Evolutionary conservation across 2,113 vertebrate species (phyloP).

Genomic region (Tachysurus vachellii): DNA sequence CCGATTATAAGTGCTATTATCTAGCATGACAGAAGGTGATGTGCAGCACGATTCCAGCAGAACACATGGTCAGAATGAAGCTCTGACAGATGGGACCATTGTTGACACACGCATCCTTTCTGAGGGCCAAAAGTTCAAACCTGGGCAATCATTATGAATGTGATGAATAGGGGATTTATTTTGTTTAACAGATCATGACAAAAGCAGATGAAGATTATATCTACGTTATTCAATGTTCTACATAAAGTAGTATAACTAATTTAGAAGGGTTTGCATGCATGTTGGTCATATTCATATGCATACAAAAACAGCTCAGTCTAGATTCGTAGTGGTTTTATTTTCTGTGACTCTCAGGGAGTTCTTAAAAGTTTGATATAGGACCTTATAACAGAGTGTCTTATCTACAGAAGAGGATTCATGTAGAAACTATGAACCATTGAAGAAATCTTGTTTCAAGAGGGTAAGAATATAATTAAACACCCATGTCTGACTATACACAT

Average conservation of each 20-base stretch:
- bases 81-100: slow-evolving; percentile 36
- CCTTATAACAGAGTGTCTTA: background rate
- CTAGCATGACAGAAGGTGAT: slow-evolving; percentile 31
- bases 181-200: slow-evolving; percentile 28
- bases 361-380: background rate
- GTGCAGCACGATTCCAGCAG: slow-evolving; percentile 30
- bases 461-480: background rate
- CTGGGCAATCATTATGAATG: slow-evolving; percentile 16
- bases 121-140: slow-evolving; percentile 25
- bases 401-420: background rate
- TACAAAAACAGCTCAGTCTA: background rate
- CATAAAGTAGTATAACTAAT: background rate
- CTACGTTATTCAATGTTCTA: background rate
- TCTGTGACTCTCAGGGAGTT: background rate
- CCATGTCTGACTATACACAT: background rate
- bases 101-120: slow-evolving; percentile 1
- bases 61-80: slow-evolving; percentile 30
- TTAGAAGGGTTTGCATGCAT: background rate
- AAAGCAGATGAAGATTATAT: background rate
- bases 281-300: background rate
- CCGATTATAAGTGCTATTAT: slow-evolving; percentile 25
- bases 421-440: slow-evolving; percentile 7
- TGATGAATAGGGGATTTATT: background rate
- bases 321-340: background rate
- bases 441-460: background rate